These are phyloP conservation scores for Hapalemur alaotrensis DNA, from an alignment of 2,797 vertebrate genomes.

Conservation along the genomic window DNA sequence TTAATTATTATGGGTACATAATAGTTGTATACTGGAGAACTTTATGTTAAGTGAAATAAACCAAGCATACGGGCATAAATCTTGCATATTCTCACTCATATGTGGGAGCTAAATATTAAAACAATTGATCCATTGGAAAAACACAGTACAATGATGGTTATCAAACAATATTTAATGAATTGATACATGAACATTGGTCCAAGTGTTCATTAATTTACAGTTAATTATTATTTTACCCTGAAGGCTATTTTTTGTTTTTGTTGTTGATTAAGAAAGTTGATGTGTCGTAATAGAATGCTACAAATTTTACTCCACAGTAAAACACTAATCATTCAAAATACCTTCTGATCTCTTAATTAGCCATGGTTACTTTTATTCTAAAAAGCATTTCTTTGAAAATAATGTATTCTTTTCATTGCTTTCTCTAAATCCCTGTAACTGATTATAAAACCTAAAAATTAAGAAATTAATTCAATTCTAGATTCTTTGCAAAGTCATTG, in stretches of 20 bases:
- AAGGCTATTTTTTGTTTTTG: neutral
- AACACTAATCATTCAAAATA: neutral
- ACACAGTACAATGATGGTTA: neutral
- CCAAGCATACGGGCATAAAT: neutral
- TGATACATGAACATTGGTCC: neutral
- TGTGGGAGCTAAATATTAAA: neutral
- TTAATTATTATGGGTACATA: neutral
- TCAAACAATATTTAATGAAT: neutral
- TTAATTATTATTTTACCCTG: neutral
- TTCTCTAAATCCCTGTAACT: neutral
- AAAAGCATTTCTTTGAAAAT: slow-evolving; percentile 13
- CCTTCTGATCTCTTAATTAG: neutral
- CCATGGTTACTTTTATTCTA: neutral
- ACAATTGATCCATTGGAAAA: neutral
- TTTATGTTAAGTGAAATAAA: neutral
- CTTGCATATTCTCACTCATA: neutral
- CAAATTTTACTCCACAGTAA: neutral
- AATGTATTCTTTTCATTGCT: neutral
- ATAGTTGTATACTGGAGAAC: neutral
- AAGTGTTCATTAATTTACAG: neutral
- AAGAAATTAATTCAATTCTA: neutral
- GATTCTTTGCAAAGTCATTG: neutral
- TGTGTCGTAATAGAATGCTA: neutral
- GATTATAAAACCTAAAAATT: neutral
- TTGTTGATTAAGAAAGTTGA: neutral